Base-by-base conservation (phyloP, 2,888 invertebrate species). In the Vannuccia rotundouncinata region DNA sequence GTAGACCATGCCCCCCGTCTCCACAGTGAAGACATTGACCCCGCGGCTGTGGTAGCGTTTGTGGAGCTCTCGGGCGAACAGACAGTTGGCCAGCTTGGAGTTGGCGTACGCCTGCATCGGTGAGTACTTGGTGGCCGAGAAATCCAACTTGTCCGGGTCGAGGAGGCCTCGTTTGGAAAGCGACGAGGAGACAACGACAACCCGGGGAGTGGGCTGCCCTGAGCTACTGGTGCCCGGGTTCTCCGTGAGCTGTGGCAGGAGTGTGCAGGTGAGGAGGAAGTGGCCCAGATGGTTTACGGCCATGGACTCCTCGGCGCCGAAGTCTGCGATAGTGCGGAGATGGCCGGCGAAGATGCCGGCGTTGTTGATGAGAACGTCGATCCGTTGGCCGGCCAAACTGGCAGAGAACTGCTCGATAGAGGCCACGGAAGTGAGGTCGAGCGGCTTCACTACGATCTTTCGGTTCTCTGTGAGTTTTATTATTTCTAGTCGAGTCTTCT, bases 251-350 rank as follows among this genome's bases (percentile, higher is more conserved):
- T 66, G 5, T 1, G 86, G 85, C 74, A 88, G 82, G 10, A 88
- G 83, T n/a, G 87, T 83, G 80, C 84, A 83, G 25, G 88, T 88
- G 66, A 88, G 82, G 10, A 86, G 82, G 83, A 88, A 88, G 81
- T 86, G 88, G 29, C 87, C 88, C 66, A 88, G 83, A 83, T 88
- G 85, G 83, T 88, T 88, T n/a, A 87, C 86, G 75, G 86, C 87
- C 83, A 87, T 84, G 0, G 86, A 86, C 80, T 87, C 87, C 78
- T 84, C 83, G 0, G 87, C 86, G 30, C 83, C 77, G 1, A 31
- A 5, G 10, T 86, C 25, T 0, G 84, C 84, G 1, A 77, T 45
- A 29, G 27, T 29, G 30, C 77, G 31, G 27, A 77, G 45, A 77
- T 77, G 77, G 59, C 83, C 82, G 74, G 80, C 77, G 82, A 84